A percentile compares a stretch with the other conserved stretches of the same genome.
These are phyloP conservation scores for Callionymus lyra DNA, from an alignment of 2,113 vertebrate genomes.

Conservation along the genomic window DNA sequence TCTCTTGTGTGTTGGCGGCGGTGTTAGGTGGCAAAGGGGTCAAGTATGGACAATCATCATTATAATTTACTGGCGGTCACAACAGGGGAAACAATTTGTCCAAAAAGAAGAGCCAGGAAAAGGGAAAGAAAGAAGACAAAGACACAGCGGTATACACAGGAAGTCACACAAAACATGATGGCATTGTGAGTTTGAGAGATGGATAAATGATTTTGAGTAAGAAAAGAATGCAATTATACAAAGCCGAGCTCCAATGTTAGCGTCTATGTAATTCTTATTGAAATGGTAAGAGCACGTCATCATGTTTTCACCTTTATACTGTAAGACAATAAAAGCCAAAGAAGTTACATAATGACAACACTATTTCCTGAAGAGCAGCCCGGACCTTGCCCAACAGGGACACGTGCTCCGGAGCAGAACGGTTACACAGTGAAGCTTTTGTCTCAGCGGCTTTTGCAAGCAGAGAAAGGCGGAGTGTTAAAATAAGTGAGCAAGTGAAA, in stretches of 20 bases:
- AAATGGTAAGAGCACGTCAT: too few species aligned
- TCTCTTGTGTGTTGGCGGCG: constrained; percentile 1
- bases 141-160: not conserved
- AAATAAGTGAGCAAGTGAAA: constrained; percentile 60
- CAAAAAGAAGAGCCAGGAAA: constrained; percentile 2
- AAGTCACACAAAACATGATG: constrained; percentile 1
- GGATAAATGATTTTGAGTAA: constrained; percentile 1
- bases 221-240: too few species aligned
- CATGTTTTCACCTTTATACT: too few species aligned
- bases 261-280: too few species aligned
- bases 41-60: constrained; percentile 16
- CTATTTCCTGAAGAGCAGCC: constrained; percentile 42
- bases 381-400: constrained; percentile 17
- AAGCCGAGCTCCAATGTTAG: too few species aligned
- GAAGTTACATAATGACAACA: constrained; percentile 46
- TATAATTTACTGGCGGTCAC: constrained; percentile 1
- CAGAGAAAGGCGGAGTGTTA: constrained; percentile 64
- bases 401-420: constrained; percentile 29
- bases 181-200: not conserved
- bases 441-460: constrained; percentile 59
- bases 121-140: not conserved
- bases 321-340: too few species aligned
- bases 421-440: constrained; percentile 46
- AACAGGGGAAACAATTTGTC: constrained; percentile 3
- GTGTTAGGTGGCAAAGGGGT: not conserved